Base-by-base conservation (phyloP, 2,797 vertebrate genomes). In the Cyprinella venusta region DNA sequence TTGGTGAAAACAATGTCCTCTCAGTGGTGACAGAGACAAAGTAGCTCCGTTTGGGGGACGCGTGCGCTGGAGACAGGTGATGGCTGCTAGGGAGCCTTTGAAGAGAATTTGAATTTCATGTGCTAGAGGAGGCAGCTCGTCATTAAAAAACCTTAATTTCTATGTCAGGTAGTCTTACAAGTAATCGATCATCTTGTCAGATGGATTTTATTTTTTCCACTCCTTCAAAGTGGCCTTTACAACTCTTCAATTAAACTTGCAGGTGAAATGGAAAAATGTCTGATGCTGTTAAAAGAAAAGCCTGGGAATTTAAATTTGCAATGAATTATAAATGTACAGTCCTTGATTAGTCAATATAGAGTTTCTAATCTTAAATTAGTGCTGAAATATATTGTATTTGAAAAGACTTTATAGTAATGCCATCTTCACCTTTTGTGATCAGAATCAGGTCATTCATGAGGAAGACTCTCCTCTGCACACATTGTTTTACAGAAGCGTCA, bases 141-240 rank as follows among this genome's bases (percentile, higher is more conserved):
- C 96, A 97, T 98, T 97, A 97, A 97, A 95, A 97, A 97, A 94
- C 93, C 94, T 94, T 97, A 97, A 97, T 97, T 97, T 97, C 96
- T 94, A 95, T 97, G 96, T 97, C 96, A 97, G 96, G 96, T 97
- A 94, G 94, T 95, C 94, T 96, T 97, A 96, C 95, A 96, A 94
- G 96, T 96, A 96, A 97, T 97, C 96, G 95, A 97, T 97, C 96
- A 97, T 96, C 93, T 95, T 97, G 96, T 97, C 96, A 97, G 93
- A 91, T 91, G 89, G 94, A 92, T 94, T 95, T 95, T 94, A 90
- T 90, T 94, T 95, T 95, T 94, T 95, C 92, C 90, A 89, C 76
- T 86, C 92, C 92, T 94, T 96, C 91, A 94, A 95, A 96, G 93
- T 93, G 88, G 92, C 91, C 92, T 90, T 93, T 94, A 91, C 52